These are phyloP conservation scores for Protobothrops mucrosquamatus DNA, from an alignment of 2,113 vertebrate species.

Conservation along the genomic window DNA sequence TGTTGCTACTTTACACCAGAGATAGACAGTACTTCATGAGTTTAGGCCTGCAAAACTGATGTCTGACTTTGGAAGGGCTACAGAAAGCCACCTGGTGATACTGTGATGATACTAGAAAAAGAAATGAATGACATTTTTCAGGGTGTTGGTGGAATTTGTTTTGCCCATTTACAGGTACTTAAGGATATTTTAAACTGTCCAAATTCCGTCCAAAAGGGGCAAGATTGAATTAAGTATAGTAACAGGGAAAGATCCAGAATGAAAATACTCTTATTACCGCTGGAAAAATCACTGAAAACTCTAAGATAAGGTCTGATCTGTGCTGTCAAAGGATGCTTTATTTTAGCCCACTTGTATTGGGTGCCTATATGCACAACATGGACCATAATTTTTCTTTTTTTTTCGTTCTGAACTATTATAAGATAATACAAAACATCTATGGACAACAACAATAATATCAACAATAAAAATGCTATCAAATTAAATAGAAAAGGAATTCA, in stretches of 20 bases:
- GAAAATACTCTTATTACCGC: neutral
- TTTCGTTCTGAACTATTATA: neutral
- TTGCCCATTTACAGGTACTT: neutral
- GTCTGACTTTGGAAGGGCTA: neutral
- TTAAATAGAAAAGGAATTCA: slow-evolving; percentile 45
- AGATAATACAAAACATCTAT: neutral
- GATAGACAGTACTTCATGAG: neutral
- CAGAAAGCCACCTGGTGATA: neutral
- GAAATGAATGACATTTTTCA: neutral
- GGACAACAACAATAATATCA: neutral
- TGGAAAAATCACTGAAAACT: neutral
- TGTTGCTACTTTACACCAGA: neutral
- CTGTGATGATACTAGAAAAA: neutral
- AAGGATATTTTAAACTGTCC: neutral
- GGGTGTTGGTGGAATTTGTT: neutral
- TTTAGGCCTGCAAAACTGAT: neutral
- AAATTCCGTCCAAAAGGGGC: neutral
- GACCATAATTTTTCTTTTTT: neutral
- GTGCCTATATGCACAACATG: neutral
- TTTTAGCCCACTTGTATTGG: neutral
- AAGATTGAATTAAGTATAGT: neutral
- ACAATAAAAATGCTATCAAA: neutral
- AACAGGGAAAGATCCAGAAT: neutral
- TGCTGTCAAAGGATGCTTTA: neutral
- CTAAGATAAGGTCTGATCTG: neutral